Evolutionary conservation across 2,797 vertebrate genomes (phyloP), one percentile per base, ranked within the genome.

Genomic region (Apogon hyalosoma): DNA sequence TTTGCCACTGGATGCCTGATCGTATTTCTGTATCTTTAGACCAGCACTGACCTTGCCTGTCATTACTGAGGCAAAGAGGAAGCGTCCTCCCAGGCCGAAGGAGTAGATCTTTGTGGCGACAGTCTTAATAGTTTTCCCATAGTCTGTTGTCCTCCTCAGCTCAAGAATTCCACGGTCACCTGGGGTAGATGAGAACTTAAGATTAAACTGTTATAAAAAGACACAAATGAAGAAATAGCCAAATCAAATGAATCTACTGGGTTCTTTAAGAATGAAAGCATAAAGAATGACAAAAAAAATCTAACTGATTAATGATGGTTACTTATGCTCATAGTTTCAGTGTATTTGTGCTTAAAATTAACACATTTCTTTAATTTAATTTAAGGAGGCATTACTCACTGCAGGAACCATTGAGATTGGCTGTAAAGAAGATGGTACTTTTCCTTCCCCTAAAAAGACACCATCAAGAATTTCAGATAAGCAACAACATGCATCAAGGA

Each of bases 51-150:
- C 96, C 93, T 93, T 94, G 82, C 95, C 95, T 0, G 94, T 95
- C 96, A 97, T 96, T 14, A 99, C 94, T n/a, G 97, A 99, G 45
- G 96, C 96, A 28, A 98, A 97, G 38, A 99, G 92, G 73, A 98
- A 99, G 43, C 95, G 93, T 33, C 96, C 96, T 0, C 97, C 97
- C 49, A 96, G 86, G 6, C 97, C 97, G 36, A 98, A 99, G 2
- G 97, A 98, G 73, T 94, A 98, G 78, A 99, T 93, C 85, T 93
- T 96, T 58, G 69, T 92, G 21, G 94, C 95, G 1, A 99, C 88
- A 11, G 92, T 94, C 84, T 96, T 95, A 84, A 94, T 90, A 28
- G 86, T 90, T 85, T 89, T 92, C 10, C 96, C 97, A 9, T 95
- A 93, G 84, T 98, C 95, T 1, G 86, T 84, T 0, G 95, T 95